These are phyloP conservation scores for Hanleya hanleyi DNA, from an alignment of 2,888 invertebrate species.

Conservation along the genomic window DNA sequence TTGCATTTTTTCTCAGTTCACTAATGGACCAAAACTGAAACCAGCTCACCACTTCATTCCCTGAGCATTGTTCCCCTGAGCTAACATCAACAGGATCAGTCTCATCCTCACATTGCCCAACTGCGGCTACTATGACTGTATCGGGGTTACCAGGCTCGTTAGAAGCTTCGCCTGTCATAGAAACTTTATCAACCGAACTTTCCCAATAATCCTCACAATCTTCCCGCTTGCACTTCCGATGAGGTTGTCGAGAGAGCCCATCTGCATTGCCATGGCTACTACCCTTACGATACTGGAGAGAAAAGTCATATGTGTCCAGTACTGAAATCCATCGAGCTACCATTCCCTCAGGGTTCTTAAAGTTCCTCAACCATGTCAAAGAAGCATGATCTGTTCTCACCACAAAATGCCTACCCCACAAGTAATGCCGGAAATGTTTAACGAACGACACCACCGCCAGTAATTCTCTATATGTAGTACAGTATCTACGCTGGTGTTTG, in stretches of 20 bases:
- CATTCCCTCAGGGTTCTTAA: slow-evolving; percentile 34
- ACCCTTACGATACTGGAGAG: slow-evolving; percentile 24
- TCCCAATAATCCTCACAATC: neutral
- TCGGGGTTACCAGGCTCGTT: too few species aligned
- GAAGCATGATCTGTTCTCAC: slow-evolving; percentile 48
- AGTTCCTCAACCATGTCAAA: slow-evolving; percentile 33
- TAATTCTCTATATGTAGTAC: slow-evolving; percentile 36
- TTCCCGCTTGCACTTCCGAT: slow-evolving; percentile 2
- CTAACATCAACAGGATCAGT: too few species aligned
- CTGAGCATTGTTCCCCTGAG: too few species aligned
- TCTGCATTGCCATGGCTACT: slow-evolving; percentile 26
- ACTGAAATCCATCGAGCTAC: slow-evolving; percentile 30
- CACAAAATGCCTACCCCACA: slow-evolving; percentile 37
- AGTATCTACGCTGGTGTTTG: slow-evolving; percentile 32
- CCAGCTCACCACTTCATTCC: too few species aligned
- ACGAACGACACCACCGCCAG: slow-evolving; percentile 39
- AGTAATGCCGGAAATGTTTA: slow-evolving; percentile 42
- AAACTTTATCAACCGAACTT: neutral
- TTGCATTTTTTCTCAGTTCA: neutral
- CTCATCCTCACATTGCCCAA: too few species aligned
- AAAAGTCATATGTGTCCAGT: slow-evolving; percentile 23
- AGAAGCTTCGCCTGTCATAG: neutral
- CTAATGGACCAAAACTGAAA: neutral
- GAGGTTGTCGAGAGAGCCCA: slow-evolving; percentile 16
- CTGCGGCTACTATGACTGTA: too few species aligned